Evolutionary conservation across 2,888 invertebrate species (phyloP), one percentile per base, ranked within the genome.

Genomic region (Chloroclysta siterata): DNA sequence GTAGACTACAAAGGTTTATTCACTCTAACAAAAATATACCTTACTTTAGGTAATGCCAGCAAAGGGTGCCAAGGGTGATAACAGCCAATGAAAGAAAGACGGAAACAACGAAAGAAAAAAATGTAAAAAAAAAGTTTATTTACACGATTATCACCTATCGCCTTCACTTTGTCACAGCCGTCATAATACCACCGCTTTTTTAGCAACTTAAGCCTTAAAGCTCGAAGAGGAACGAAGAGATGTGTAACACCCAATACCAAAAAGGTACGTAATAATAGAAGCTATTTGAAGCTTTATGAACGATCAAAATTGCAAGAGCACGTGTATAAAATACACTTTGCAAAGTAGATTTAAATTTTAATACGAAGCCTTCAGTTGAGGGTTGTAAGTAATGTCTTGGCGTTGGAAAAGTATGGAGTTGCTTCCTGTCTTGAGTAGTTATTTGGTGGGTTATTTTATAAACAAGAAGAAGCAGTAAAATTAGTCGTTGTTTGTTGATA

Each of bases 331-430:
- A 91, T 88, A 92, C 90, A 92, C 91, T 93, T 92, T 88, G 90
- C 87, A 91, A 93, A 93, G 93, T 93, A 93, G 92, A 92, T 93
- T 93, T 93, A 93, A 93, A 93, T 92, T 93, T 93, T 93, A 93
- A 92, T 91, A 92, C 90, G 84, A 86, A 88, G 90, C 90, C 91
- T 90, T 90, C 89, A 88, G 89, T 85, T 80, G 90, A 86, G 90
- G 92, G 90, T 88, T 85, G 88, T 85, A 85, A 85, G 87, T 89
- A 85, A 89, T 87, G 90, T 90, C 90, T 89, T 87, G 80, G 77
- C 83, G 88, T 89, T 88, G 79, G 87, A 84, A 89, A 85, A 80
- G 77, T 78, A 79, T 89, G 92, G 93, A 91, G 71, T 77, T 39
- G 80, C 79, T 79, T 69, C 72, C 72, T 68, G 75, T 69, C 69